A percentile compares a stretch with the other conserved stretches of the same genome.
These are phyloP conservation scores for Cosmia pyralina DNA, from an alignment of 2,888 invertebrate genomes.

Conservation along the genomic window DNA sequence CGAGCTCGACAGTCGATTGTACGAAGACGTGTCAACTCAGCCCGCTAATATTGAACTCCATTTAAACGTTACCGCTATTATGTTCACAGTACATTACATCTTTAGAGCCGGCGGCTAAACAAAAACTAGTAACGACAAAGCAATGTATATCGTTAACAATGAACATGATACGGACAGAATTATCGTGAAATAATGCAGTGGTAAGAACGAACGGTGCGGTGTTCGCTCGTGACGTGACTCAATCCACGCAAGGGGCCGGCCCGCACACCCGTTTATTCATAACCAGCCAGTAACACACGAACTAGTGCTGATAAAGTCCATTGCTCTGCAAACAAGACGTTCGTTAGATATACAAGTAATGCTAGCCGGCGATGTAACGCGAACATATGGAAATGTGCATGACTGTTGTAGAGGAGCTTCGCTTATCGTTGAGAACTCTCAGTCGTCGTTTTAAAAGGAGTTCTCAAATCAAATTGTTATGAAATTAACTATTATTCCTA, in stretches of 20 bases:
- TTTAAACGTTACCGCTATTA: conserved; percentile 21
- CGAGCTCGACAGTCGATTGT: conserved; percentile 30
- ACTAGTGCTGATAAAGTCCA: conserved; percentile 60
- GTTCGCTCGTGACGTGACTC: conserved; percentile 83
- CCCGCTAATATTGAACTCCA: conserved; percentile 30
- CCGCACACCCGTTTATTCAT: conserved; percentile 72
- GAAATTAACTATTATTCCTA: conserved; percentile 12
- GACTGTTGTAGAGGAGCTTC: conserved; percentile 9
- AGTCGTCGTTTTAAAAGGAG: conserved; percentile 45
- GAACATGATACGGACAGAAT: conserved; percentile 62
- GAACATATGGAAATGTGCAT: conserved; percentile 43
- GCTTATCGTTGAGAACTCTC: conserved; percentile 57
- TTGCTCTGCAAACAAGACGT: conserved; percentile 58
- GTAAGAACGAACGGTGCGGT: conserved; percentile 73
- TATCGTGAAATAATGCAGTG: conserved; percentile 74
- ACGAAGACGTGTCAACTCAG: conserved; percentile 61
- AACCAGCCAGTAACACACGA: conserved; percentile 57
- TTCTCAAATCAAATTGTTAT: conserved; percentile 39
- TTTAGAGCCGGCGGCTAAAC: conserved; percentile 3
- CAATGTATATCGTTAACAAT: conserved; percentile 71
- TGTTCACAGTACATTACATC: conserved; percentile 50
- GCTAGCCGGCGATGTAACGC: conserved; percentile 48
- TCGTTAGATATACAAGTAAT: conserved; percentile 31
- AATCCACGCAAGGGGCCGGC: conserved; percentile 80
- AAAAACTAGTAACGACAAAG: conserved; percentile 56